A percentile compares a stretch with the other conserved stretches of the same genome.
Conservation (phyloP, 2,888 invertebrate genomes). For the Drosophila gaucha region DNA sequence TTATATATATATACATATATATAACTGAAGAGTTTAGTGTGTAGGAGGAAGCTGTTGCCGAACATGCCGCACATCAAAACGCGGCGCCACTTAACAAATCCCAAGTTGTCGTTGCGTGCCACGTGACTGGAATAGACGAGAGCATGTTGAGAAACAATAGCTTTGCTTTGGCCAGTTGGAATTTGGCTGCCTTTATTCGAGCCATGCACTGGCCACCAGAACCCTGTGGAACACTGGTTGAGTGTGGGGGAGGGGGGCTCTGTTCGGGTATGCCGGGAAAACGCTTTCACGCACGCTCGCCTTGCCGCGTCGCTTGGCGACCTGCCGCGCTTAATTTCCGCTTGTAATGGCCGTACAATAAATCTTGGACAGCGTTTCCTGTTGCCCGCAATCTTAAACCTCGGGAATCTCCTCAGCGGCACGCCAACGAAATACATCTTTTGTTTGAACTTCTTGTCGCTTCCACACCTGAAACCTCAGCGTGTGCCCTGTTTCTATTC, state of each 20-base stretch:
- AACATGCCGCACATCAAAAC: slow-evolving; percentile 70
- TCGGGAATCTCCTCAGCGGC: slow-evolving; percentile 42
- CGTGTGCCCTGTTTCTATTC: slow-evolving; percentile 19
- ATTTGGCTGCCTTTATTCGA: slow-evolving; percentile 22
- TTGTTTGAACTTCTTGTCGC: slow-evolving; percentile 45
- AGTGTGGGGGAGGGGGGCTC: neutral
- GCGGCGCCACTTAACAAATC: slow-evolving; percentile 78
- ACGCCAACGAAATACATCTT: slow-evolving; percentile 64
- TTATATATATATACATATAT: neutral
- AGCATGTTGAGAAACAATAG: slow-evolving; percentile 64
- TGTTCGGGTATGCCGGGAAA: slow-evolving; percentile 48
- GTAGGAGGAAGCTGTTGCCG: slow-evolving; percentile 34
- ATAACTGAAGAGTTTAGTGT: neutral
- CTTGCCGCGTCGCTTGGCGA: slow-evolving; percentile 51
- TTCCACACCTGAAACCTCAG: slow-evolving; percentile 30
- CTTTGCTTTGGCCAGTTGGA: slow-evolving; percentile 60
- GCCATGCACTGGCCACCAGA: neutral
- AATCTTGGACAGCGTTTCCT: slow-evolving; percentile 79
- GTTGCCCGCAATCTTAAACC: slow-evolving; percentile 32
- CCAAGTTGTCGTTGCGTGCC: slow-evolving; percentile 80
- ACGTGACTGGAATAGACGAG: slow-evolving; percentile 70
- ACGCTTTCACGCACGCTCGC: slow-evolving; percentile 77
- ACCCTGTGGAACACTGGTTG: neutral
- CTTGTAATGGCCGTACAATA: slow-evolving; percentile 80
- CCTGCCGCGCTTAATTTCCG: slow-evolving; percentile 82